These are phyloP conservation scores for Solenopsis invicta DNA, from an alignment of 1,140 invertebrate genomes.

Conservation along the genomic window DNA sequence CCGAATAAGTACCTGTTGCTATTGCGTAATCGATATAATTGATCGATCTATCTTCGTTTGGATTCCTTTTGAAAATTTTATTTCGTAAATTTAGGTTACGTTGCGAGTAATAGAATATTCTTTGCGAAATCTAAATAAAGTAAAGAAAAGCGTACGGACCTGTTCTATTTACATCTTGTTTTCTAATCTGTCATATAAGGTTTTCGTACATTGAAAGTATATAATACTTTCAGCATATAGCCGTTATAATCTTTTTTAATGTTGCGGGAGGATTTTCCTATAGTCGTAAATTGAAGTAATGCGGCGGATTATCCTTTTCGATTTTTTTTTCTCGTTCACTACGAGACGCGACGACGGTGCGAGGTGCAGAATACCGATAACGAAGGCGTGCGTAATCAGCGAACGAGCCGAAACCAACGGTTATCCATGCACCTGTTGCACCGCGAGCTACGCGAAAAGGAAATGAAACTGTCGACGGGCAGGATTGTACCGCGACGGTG, in stretches of 20 bases:
- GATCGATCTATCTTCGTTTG: conserved; percentile 9
- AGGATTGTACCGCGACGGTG: conserved; percentile 59
- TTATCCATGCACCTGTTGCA: conserved; percentile 73
- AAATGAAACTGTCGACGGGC: conserved; percentile 65
- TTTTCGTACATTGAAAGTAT: background rate
- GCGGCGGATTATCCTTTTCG: conserved; percentile 20
- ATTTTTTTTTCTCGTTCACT: conserved; percentile 30
- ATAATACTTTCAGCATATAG: background rate
- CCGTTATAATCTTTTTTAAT: background rate
- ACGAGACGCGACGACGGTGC: conserved; percentile 17
- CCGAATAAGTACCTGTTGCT: conserved; percentile 70
- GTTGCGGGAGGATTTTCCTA: background rate
- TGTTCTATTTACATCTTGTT: background rate
- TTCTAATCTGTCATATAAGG: background rate
- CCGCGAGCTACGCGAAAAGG: conserved; percentile 65
- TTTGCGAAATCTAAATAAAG: background rate
- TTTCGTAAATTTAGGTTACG: background rate
- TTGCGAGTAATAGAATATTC: background rate
- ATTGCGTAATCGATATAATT: conserved; percentile 20
- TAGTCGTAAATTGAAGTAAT: conserved; percentile 14
- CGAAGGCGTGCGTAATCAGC: conserved; percentile 64
- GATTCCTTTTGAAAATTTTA: background rate
- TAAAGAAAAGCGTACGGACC: background rate
- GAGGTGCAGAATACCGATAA: conserved; percentile 58
- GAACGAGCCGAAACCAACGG: conserved; percentile 51